A percentile compares a stretch with the other conserved stretches of the same genome.
Evolutionary conservation across 2,888 invertebrate species (phyloP).

Genomic region (Ditula angustiorana): DNA sequence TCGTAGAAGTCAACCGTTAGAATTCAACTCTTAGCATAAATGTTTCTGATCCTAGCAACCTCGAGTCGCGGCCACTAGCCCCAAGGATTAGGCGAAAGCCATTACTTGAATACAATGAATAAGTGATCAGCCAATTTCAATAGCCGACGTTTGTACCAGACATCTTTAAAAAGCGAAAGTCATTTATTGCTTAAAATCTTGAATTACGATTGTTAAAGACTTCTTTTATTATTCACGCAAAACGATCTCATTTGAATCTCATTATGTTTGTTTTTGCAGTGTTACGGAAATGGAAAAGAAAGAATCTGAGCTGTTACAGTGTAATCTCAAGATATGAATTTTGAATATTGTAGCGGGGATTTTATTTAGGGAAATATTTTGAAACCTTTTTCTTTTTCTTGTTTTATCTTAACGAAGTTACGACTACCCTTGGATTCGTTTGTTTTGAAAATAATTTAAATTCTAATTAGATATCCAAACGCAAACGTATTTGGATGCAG

Average conservation of each 20-base stretch:
- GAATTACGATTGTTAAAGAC: conserved; percentile 35
- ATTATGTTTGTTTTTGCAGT: conserved; percentile 35
- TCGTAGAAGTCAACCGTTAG: too few relatives aligned
- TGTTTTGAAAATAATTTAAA: background rate
- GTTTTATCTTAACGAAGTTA: background rate
- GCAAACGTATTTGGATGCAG: too few relatives aligned
- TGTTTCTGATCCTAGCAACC: background rate
- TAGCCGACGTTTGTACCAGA: conserved; percentile 13
- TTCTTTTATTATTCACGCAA: conserved; percentile 36
- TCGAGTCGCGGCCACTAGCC: background rate
- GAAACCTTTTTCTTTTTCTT: conserved; percentile 4
- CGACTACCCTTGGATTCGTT: background rate
- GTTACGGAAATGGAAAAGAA: conserved; percentile 26
- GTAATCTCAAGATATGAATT: conserved; percentile 28
- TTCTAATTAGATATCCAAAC: too few relatives aligned
- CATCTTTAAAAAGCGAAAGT: conserved; percentile 27
- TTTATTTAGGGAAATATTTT: conserved; percentile 6
- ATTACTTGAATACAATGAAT: conserved; percentile 33
- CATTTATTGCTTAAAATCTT: conserved; percentile 34
- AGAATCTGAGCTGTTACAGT: conserved; percentile 14
- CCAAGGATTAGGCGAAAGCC: conserved; percentile 15
- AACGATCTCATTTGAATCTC: conserved; percentile 40
- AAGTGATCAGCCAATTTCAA: conserved; percentile 35
- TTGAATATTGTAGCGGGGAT: background rate
- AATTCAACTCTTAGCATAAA: background rate